These are phyloP conservation scores for Megaleporinus macrocephalus DNA, from an alignment of 2,113 vertebrate genomes.

Conservation along the genomic window DNA sequence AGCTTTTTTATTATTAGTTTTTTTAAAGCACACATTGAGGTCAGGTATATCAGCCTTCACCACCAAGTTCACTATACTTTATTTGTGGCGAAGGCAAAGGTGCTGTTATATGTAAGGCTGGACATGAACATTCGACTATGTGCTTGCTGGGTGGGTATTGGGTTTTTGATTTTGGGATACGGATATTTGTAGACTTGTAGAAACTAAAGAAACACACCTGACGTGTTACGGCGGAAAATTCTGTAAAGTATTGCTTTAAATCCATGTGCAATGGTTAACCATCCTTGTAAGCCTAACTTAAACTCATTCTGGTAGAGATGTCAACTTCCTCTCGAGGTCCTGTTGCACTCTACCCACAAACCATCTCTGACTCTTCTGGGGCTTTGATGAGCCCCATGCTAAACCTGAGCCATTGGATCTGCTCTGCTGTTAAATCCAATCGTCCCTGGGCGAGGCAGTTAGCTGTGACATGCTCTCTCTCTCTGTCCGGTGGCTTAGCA, in stretches of 20 bases:
- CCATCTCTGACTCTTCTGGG: conserved; percentile 45
- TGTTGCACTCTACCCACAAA: conserved; percentile 39
- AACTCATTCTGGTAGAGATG: conserved; percentile 37
- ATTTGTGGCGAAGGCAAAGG: too few species aligned
- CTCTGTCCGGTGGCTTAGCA: conserved; percentile 51
- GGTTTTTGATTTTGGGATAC: too few species aligned
- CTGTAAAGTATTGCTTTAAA: background rate
- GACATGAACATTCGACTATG: too few species aligned
- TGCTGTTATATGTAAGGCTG: too few species aligned
- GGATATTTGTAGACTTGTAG: too few species aligned
- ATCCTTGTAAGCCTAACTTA: background rate
- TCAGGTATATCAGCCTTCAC: too few species aligned
- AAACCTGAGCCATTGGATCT: conserved; percentile 46
- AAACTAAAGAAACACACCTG: background rate
- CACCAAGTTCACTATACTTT: too few species aligned
- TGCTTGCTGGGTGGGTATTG: too few species aligned
- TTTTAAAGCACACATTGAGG: background rate
- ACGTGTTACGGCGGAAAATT: background rate
- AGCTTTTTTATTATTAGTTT: background rate
- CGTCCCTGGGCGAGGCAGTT: conserved; percentile 51
- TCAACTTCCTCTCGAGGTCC: conserved; percentile 34
- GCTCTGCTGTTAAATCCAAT: conserved; percentile 52
- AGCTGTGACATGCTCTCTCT: conserved; percentile 56
- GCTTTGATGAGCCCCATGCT: conserved; percentile 47
- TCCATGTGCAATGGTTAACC: conserved; percentile 16